phyloP scores from a whole-genome alignment of 2,888 invertebrate species.

The Tetranychus truncatus region DNA sequence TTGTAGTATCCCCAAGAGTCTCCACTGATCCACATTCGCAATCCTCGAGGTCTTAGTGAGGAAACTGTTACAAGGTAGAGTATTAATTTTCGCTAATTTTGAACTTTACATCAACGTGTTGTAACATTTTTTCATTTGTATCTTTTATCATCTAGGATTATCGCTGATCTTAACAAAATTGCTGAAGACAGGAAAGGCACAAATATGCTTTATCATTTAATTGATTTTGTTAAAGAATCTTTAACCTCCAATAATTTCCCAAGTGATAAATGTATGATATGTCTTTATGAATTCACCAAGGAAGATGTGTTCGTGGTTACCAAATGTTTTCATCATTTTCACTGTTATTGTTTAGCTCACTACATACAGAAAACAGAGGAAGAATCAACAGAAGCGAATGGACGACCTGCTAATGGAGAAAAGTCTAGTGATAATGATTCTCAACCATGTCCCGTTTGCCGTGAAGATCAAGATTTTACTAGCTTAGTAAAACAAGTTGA shows the following conservation, averaged over 20 bases:
- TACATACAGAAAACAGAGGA: neutral
- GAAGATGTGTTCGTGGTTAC: constrained; percentile 6
- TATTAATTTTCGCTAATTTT: neutral
- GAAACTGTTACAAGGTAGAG: neutral
- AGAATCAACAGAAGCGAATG: constrained; percentile 1
- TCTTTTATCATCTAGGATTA: neutral
- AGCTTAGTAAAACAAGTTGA: neutral
- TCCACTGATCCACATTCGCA: neutral
- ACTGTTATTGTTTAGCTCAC: constrained; percentile 11
- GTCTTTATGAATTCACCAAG: constrained; percentile 10
- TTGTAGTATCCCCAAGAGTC: constrained; percentile 2
- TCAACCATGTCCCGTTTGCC: constrained; percentile 5
- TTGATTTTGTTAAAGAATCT: constrained; percentile 9
- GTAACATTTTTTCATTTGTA: neutral
- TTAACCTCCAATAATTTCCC: constrained; percentile 8
- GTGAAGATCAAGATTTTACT: neutral
- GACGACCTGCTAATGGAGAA: neutral
- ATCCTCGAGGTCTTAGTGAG: neutral
- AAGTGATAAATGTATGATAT: constrained; percentile 9
- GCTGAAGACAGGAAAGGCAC: constrained; percentile 6
- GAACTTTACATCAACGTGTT: no score
- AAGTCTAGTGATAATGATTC: neutral
- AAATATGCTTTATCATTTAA: constrained; percentile 8
- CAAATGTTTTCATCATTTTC: constrained; percentile 13
- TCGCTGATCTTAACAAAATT: neutral